These are phyloP conservation scores for Holcopasites calliopsidis DNA, from an alignment of 1,140 invertebrate genomes.

Conservation along the genomic window DNA sequence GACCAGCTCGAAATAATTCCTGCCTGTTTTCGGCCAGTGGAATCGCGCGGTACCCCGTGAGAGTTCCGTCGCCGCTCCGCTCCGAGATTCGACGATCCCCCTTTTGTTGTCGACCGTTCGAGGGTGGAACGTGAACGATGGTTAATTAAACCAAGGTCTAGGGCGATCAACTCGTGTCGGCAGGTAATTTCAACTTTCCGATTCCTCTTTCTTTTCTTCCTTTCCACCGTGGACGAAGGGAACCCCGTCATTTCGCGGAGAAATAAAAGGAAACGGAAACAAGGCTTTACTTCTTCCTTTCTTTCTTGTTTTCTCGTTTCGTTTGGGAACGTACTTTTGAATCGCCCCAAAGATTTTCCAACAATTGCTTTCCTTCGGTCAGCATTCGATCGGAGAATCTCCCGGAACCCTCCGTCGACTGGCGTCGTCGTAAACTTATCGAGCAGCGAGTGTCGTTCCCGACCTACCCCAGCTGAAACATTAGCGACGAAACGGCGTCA, in stretches of 20 bases:
- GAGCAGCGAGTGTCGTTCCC: slow-evolving; percentile 54
- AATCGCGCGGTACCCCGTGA: slow-evolving; percentile 56
- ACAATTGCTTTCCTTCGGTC: slow-evolving; percentile 18
- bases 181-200: slow-evolving; percentile 15
- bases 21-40: slow-evolving; percentile 12
- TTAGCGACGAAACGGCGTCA: slow-evolving; percentile 73
- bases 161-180: slow-evolving; percentile 3
- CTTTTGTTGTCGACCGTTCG: background rate
- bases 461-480: slow-evolving; percentile 76
- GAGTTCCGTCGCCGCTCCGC: slow-evolving; percentile 32
- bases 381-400: slow-evolving; percentile 8
- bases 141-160: slow-evolving; percentile 34
- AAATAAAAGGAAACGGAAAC: slow-evolving; percentile 4
- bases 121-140: slow-evolving; percentile 18
- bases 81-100: slow-evolving; percentile 17
- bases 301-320: background rate
- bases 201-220: background rate
- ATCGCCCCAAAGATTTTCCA: background rate
- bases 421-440: slow-evolving; percentile 75
- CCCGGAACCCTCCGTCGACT: slow-evolving; percentile 29
- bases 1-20: slow-evolving; percentile 64
- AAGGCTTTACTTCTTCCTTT: background rate
- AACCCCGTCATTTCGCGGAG: background rate
- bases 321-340: too few relatives aligned
- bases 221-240: background rate